Base-by-base conservation (phyloP, 2,113 vertebrate genomes). In the Oreotrochilus melanogaster region DNA sequence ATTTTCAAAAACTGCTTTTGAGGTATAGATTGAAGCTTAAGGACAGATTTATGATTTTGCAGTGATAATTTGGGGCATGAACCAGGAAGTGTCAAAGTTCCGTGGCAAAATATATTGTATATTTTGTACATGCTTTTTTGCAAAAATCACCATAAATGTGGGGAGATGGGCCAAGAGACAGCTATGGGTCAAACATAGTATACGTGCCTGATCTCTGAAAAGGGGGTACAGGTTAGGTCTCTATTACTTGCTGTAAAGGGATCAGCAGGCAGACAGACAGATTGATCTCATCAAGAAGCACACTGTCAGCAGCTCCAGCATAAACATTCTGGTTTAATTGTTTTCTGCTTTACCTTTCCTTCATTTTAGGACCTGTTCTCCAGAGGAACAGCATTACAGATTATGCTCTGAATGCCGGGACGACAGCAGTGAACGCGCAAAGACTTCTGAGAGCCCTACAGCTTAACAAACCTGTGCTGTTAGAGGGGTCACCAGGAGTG, bases 401-500 rank as follows among this genome's bases (percentile, higher is more conserved):
- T 96, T 99, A 99, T 82, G 98, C 99, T 65, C 95, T 99, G 14
- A 98, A 98, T 73, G 99, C 99, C 3, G 99, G 99, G 66, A 99
- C 99, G 11, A 99, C 99, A 4, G 99, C 99, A 24, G 90, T 99
- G 97, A 99, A 99, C 47, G 98, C 99, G 31, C 99, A 99, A 90
- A 98, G 99, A 69, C 96, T 99, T 15, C 92, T 99, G 72, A 97
- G 99, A 73, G 99, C 99, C 15, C 95, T 99, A 30, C 99, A 99
- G 95, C 98, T 99, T 81, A 98, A 98, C 96, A 99, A 99, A 92
- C 99, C 99, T 1, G 97, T 99, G 95, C 98, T 99, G 42, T 96
- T 99, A 91, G 99, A 99, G 95, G 99, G 99, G 4, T 99, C 99
- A 4, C 99, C 99, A 13, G 99, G 99, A 6, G 99, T 99, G 87